Evolutionary conservation across 2,888 invertebrate genomes (phyloP).

Genomic region (Loripinus fragilis): DNA sequence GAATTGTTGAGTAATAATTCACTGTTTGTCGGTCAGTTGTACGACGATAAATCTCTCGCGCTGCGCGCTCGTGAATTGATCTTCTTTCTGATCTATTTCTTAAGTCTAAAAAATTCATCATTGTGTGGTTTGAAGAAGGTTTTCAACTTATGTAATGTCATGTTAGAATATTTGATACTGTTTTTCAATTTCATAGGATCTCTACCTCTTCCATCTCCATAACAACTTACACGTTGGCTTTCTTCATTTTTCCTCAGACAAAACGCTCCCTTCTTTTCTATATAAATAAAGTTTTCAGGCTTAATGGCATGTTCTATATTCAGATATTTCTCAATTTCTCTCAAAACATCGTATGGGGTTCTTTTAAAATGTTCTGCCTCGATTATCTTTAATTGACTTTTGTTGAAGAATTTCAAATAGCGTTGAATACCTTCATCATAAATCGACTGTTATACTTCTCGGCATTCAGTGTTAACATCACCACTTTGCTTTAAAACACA

Average conservation of each 20-base stretch:
- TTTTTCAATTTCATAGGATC: not conserved
- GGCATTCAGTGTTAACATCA: not conserved
- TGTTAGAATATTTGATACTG: not conserved
- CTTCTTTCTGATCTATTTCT: too few species aligned
- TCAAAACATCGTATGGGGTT: not conserved
- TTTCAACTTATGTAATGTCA: too few species aligned
- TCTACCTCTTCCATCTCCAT: not conserved
- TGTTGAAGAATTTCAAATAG: not conserved
- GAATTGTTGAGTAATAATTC: too few species aligned
- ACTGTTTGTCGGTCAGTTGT: too few species aligned
- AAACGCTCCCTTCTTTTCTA: not conserved
- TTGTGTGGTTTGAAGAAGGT: too few species aligned
- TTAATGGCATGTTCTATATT: slow-evolving; percentile 61
- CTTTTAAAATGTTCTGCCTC: not conserved
- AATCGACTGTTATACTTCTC: not conserved
- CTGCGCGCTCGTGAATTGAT: too few species aligned
- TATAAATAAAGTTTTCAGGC: slow-evolving; percentile 95
- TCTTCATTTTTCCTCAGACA: not conserved
- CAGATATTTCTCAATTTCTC: slow-evolving; percentile 70
- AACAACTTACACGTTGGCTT: not conserved
- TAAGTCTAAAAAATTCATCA: too few species aligned
- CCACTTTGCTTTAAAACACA: not conserved
- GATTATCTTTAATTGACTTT: not conserved
- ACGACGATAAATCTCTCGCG: too few species aligned
- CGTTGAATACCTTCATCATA: not conserved